phyloP scores from a whole-genome alignment of 2,888 invertebrate species.

The Mythimna impura region DNA sequence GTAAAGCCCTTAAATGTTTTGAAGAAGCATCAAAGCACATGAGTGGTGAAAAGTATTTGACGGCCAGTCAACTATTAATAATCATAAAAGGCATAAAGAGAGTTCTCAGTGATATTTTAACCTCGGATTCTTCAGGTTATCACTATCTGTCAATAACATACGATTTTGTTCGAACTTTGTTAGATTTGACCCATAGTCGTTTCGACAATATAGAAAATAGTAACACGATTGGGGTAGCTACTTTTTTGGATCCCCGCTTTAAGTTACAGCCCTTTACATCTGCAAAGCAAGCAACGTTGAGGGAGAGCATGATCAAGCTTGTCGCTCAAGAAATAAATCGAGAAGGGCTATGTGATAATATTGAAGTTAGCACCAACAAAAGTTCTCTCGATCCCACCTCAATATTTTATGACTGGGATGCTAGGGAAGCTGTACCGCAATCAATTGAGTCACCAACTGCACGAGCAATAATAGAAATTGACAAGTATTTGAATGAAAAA shows the following conservation, averaged over 20 bases:
- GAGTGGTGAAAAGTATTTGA: constrained; percentile 51
- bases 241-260: constrained; percentile 41
- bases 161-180: constrained; percentile 21
- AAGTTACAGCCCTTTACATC: constrained; percentile 35
- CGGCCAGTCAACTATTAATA: constrained; percentile 31
- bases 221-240: constrained; percentile 29
- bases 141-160: constrained; percentile 24
- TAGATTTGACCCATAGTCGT: constrained; percentile 30
- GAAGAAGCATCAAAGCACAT: constrained; percentile 42
- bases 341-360: constrained; percentile 17
- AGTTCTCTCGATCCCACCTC: constrained; percentile 17
- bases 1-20: constrained; percentile 46
- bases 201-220: constrained; percentile 37
- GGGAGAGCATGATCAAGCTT: constrained; percentile 14
- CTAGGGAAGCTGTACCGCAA: constrained; percentile 18
- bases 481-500: constrained; percentile 38
- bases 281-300: constrained; percentile 20
- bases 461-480: constrained; percentile 32
- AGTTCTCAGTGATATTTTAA: constrained; percentile 28
- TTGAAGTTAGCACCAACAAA: constrained; percentile 15
- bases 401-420: constrained; percentile 20
- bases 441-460: constrained; percentile 24
- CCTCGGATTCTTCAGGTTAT: constrained; percentile 25
- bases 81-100: constrained; percentile 31
- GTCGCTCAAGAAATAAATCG: constrained; percentile 12